Evolutionary conservation across 2,888 invertebrate species (phyloP), one percentile per base, ranked within the genome.

Genomic region (Megalurothrips usitatus): DNA sequence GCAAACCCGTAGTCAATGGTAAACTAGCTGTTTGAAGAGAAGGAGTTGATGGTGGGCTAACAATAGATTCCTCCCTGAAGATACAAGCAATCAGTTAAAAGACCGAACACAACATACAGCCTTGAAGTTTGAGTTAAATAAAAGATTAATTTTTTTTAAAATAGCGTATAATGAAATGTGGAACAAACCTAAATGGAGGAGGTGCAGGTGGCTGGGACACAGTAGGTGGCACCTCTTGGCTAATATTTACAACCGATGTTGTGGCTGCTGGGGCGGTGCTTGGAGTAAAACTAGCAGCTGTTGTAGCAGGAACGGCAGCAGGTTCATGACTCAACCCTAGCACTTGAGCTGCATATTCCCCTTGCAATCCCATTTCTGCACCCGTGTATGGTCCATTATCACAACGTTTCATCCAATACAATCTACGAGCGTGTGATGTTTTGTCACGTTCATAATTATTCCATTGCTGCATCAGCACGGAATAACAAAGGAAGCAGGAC

Each of bases 381-480:
- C 96, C 94, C 48, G 95, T 96, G 85, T 94, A 97, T 0, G 94
- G 94, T 83, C 96, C 95, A 85, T 96, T 95, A 86, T 97, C 97
- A 84, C 94, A 92, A 84, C 97, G 89, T 88, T 97, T 97, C 89
- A 97, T 90, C 94, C 97, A 97, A 86, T 97, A 97, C 85, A 97
- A 91, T 81, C 97, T 89, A 87, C 96, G 96, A 83, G 92, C 90
- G 87, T 95, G 94, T 0, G 97, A 96, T 84, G 94, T 94, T 86
- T 92, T 92, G 85, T 93, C 94, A 78, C 93, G 89, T 88, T 97
- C 97, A 87, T 95, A 95, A 83, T 93, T 91, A 85, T 97, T 95
- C 97, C 97, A 97, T 88, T 97, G 97, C 87, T 96, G 94, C 81
- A 93, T 90, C 78, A 97, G 91, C 85, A 96, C 91, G 80, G 94